Conservation (phyloP, 2,888 invertebrate genomes). For the Andrena fulva region DNA sequence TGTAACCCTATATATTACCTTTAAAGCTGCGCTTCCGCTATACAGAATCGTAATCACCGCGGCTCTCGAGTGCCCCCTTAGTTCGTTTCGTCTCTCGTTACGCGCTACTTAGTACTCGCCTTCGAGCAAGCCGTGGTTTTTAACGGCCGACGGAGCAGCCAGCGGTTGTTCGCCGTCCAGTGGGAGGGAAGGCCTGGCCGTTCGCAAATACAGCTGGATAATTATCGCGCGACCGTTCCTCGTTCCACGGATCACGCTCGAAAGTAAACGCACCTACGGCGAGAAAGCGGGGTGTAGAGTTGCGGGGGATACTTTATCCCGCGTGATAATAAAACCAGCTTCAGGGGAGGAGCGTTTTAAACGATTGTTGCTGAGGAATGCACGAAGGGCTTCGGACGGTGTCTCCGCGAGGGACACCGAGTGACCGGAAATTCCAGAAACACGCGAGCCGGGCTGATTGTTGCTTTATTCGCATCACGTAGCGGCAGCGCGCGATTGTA, state of each 20-base stretch:
- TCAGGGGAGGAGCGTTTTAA: background rate
- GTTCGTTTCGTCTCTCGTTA: conserved; percentile 55
- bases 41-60: conserved; percentile 54
- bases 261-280: conserved; percentile 1
- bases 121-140: conserved; percentile 15
- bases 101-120: conserved; percentile 59
- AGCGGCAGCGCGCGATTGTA: conserved; percentile 33
- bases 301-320: background rate
- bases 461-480: conserved; percentile 61
- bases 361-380: background rate
- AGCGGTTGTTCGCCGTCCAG: background rate
- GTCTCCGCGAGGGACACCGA: conserved; percentile 42
- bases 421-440: conserved; percentile 68
- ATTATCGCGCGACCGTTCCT: conserved; percentile 18
- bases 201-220: conserved; percentile 18
- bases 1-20: conserved; percentile 54
- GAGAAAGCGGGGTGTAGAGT: background rate
- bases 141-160: conserved; percentile 21
- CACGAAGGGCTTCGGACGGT: background rate
- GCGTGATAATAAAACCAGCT: background rate
- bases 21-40: conserved; percentile 63
- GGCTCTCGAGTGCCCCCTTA: conserved; percentile 47
- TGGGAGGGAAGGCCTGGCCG: background rate
- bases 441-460: conserved; percentile 65
- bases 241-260: conserved; percentile 9